Conservation (phyloP, 2,113 vertebrate genomes). For the Antennarius striatus region DNA sequence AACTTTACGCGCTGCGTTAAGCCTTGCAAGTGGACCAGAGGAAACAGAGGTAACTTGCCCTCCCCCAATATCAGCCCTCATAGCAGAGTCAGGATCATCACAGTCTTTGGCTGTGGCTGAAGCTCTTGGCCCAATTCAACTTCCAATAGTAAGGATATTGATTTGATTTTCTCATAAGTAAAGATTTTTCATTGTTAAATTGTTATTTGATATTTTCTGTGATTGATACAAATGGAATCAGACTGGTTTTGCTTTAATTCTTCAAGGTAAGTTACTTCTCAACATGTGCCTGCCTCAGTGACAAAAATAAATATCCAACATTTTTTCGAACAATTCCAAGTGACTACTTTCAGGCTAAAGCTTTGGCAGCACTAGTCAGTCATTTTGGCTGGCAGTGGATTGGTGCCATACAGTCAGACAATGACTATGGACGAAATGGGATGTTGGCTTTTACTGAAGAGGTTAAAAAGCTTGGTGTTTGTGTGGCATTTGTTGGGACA, state of each 20-base stretch:
- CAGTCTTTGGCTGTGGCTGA: constrained; percentile 77
- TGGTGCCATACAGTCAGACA: no score
- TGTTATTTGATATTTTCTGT: background rate
- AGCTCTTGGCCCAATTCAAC: constrained; percentile 74
- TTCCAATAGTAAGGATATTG: constrained; percentile 71
- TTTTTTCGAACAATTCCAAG: no score
- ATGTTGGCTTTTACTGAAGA: background rate
- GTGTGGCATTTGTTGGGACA: constrained; percentile 72
- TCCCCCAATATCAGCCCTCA: constrained; percentile 71
- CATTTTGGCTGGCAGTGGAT: constrained; percentile 7
- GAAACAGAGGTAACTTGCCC: constrained; percentile 47
- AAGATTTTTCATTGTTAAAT: background rate
- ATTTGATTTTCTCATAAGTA: background rate
- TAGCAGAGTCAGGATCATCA: constrained; percentile 79
- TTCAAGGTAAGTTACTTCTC: background rate
- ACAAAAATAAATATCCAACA: no score
- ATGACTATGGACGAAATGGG: no score
- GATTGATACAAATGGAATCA: background rate
- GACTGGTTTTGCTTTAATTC: background rate
- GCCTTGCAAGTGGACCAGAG: constrained; percentile 56
- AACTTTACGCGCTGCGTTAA: constrained; percentile 55
- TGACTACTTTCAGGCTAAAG: no score
- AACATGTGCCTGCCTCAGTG: no score
- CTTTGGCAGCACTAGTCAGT: constrained; percentile 53
- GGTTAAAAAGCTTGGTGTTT: constrained; percentile 74